Base-by-base conservation (phyloP, 64 coral and sea anemone species). In the Porites lutea region DNA sequence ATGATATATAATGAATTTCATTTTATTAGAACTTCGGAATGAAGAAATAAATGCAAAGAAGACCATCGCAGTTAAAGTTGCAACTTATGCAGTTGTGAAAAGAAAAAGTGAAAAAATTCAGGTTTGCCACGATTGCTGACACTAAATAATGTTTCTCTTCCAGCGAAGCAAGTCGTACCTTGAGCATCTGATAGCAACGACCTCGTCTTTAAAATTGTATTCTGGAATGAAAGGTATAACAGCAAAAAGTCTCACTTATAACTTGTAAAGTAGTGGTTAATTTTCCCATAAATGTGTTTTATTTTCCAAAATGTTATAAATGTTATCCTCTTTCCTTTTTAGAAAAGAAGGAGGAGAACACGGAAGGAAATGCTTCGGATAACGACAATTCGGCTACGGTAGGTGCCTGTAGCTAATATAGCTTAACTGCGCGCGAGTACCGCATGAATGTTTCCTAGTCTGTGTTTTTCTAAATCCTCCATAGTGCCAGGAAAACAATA, bases 131-230 rank as follows among this genome's bases (percentile, higher is more conserved):
- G 27, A 37, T 37, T 37, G 54, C 12, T 57, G 54, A 57, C 7
- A 57, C 4, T 9, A 4, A 12, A 13, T 44, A 9, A 21, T 5
- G 2, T 46, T 58, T 47, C 19, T 78, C 22, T 90, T 96, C 51
- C 72, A 96, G 95, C 88, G 90, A 16, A 93, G 82, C 54, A 96
- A 92, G 45, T 63, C 84, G 16, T 43, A 89, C 16, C 80, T 96
- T 1, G 86, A 92, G 68, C 79, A 81, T 9, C 66, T 96, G 23
- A 96, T 93, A 47, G 54, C 53, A 16, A 82, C 59, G 55, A 57
- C 90, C 8, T 83, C 62, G 19, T 65, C 70, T 60, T 47, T 52
- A 12, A 85, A 60, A 3, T 66, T 79, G 2, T 58, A 68, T 59
- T 48, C 50, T 72, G 69, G n/a, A 52, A 48, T 60, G 13, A 68